Conservation (phyloP, 2,888 invertebrate species). For the Tupiocoris notatus region DNA sequence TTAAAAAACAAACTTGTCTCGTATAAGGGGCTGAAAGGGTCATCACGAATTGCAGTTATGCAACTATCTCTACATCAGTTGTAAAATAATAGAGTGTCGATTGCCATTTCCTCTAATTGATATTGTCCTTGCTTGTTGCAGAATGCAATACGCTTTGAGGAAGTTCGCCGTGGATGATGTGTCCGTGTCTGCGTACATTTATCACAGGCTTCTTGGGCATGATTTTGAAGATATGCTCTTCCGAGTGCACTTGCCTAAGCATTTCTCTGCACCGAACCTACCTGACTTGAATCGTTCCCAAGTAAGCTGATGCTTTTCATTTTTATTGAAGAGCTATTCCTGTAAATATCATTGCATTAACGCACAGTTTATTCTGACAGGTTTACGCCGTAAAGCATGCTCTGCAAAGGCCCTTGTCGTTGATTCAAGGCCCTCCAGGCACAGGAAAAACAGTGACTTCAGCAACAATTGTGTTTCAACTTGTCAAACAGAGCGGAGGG, state of each 20-base stretch:
- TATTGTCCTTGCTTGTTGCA: conserved; percentile 56
- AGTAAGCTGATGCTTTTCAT: conserved; percentile 54
- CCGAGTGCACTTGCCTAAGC: conserved; percentile 88
- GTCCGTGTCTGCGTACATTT: conserved; percentile 96
- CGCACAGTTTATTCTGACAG: conserved; percentile 52
- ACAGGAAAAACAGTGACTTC: conserved; percentile 99
- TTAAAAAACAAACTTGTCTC: too few species aligned
- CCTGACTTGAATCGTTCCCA: conserved; percentile 98
- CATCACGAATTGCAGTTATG: too few species aligned
- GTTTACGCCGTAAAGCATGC: conserved; percentile 98
- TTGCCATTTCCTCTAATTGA: too few species aligned
- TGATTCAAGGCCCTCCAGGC: conserved; percentile 97
- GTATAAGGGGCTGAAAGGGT: too few species aligned
- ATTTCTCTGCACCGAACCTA: conserved; percentile 94
- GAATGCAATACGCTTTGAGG: conserved; percentile 92
- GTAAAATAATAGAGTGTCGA: too few species aligned
- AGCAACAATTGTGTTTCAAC: conserved; percentile 97
- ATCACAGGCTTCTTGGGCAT: conserved; percentile 91
- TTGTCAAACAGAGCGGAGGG: conserved; percentile 90
- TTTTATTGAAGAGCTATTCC: background rate
- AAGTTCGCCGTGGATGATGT: conserved; percentile 95
- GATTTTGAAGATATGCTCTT: conserved; percentile 92
- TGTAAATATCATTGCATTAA: background rate
- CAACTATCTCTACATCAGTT: too few species aligned
- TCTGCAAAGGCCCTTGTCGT: conserved; percentile 87